Base-by-base conservation (phyloP, 2,888 invertebrate species). In the Netelia inedita region DNA sequence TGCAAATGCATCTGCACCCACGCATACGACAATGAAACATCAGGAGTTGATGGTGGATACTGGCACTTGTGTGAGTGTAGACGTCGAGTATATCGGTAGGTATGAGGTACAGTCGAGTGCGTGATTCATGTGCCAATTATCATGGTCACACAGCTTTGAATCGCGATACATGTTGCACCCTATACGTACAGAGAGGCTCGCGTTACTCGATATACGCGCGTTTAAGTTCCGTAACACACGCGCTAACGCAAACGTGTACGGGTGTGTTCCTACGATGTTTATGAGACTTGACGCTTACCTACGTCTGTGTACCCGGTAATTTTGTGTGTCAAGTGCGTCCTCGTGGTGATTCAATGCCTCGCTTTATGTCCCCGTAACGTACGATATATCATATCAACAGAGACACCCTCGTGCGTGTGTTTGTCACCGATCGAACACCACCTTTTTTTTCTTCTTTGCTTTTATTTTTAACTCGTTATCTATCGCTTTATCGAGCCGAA, bases 61-160 rank as follows among this genome's bases (percentile, higher is more conserved):
- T 46, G 46, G 46, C 11, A 14, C 3, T 14, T 50, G 71, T 50
- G 63, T 19, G 61, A 50, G 68, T 59, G 66, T 55, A 23, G 66
- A 72, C 72, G 78, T 82, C 82, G 74, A 72, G 87, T 87, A 88
- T 88, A 87, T 66, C 83, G 46, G 57, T 46, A 46, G n/a, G n/a
- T 66, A 73, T 35, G 80, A 80, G 88, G 79, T 88, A 89, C 88
- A 89, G 85, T 87, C 85, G 86, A 89, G 90, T 89, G 89, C 89
- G 91, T 91, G 92, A 92, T 92, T 92, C 92, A 91, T 92, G 89
- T 88, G 91, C 91, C 91, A 91, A 91, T 92, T 92, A 92, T 88
- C 90, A 88, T 88, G 88, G 89, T 87, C 87, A 88, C 87, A 90
- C 88, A 88, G 80, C 68, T 63, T 41, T 41, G 74, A 74, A 23